These are phyloP conservation scores for Hylia prasina DNA, from an alignment of 2,113 vertebrate genomes.

Conservation along the genomic window DNA sequence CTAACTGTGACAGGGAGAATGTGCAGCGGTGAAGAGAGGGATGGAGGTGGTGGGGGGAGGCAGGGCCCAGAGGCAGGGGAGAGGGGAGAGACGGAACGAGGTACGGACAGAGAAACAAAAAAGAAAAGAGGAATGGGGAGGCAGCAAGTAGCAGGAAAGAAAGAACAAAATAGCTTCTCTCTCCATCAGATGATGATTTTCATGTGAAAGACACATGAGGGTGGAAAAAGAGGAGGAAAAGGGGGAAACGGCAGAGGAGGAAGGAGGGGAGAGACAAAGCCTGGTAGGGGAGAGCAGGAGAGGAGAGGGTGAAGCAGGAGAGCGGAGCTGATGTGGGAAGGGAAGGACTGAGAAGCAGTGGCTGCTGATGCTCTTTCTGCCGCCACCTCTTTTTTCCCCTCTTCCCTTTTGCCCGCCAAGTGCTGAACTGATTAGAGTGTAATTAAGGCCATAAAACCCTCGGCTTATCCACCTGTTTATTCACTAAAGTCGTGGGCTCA, in stretches of 20 bases:
- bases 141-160: not conserved
- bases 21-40: slow-evolving; percentile 5
- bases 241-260: not conserved
- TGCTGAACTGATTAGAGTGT: slow-evolving; percentile 97
- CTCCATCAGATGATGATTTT: not conserved
- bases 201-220: not conserved
- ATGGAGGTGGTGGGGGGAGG: slow-evolving; percentile 3
- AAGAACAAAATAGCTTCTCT: not conserved
- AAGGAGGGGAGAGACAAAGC: not conserved
- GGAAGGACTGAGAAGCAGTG: not conserved
- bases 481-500: slow-evolving; percentile 90
- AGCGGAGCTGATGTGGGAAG: not conserved
- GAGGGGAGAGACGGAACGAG: not conserved
- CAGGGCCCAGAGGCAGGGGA: not conserved
- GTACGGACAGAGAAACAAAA: not conserved
- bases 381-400: not conserved
- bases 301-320: not conserved
- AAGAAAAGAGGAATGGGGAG: not conserved
- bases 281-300: not conserved
- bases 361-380: slow-evolving; percentile 23
- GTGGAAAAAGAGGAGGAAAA: not conserved
- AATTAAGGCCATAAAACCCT: slow-evolving; percentile 98
- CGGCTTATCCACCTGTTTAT: slow-evolving; percentile 99
- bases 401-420: slow-evolving; percentile 80
- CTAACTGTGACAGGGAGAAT: slow-evolving; percentile 78